Evolutionary conservation across 1,140 invertebrate genomes (phyloP).

Genomic region (Drosophila mayri): DNA sequence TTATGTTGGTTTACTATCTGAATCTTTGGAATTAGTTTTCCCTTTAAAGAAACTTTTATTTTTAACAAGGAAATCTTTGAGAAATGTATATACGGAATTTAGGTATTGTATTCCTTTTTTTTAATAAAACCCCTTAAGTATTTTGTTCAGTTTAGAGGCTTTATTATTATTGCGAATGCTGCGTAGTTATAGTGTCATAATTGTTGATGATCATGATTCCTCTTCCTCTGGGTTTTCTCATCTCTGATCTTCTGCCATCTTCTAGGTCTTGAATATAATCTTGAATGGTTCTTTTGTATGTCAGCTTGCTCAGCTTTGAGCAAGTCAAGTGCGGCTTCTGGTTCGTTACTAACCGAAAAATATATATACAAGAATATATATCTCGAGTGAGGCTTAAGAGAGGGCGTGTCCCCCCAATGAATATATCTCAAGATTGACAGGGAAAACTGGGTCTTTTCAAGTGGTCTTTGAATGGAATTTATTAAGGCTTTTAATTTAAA

Average conservation of each 20-base stretch:
- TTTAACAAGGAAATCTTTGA: too few species aligned
- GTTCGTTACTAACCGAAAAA: constrained; percentile 23
- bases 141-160: not conserved
- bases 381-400: constrained; percentile 26
- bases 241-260: constrained; percentile 9
- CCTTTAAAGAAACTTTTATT: too few species aligned
- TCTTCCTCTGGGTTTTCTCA: constrained; percentile 14
- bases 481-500: not conserved
- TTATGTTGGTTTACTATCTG: too few species aligned
- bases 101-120: not conserved
- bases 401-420: constrained; percentile 38
- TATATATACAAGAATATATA: not conserved
- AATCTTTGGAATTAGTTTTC: too few species aligned
- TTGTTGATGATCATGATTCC: constrained; percentile 46
- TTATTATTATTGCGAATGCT: constrained; percentile 54
- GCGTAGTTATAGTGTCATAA: constrained; percentile 70
- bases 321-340: constrained; percentile 57
- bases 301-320: constrained; percentile 15
- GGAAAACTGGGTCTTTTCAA: constrained; percentile 22
- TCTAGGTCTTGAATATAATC: constrained; percentile 27
- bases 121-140: not conserved
- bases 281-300: constrained; percentile 49
- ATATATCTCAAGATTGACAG: constrained; percentile 26
- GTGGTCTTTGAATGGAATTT: constrained; percentile 17
- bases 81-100: too few species aligned